Conservation (phyloP, 2,888 invertebrate genomes). For the Oscheius sp. region DNA sequence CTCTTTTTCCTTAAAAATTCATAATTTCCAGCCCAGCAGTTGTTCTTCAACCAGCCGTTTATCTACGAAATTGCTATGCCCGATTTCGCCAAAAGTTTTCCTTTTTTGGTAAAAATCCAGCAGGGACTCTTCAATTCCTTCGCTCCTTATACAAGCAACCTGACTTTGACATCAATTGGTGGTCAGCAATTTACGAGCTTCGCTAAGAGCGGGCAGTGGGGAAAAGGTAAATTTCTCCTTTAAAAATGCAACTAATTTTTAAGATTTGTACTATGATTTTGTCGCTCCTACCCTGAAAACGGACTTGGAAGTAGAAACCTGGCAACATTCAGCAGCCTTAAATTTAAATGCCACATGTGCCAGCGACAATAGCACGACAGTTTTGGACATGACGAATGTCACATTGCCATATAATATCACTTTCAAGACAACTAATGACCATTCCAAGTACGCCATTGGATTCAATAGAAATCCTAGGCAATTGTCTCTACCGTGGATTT, state of each 20-base stretch:
- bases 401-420: conserved; percentile 47
- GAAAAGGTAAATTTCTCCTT: conserved; percentile 76
- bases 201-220: conserved; percentile 85
- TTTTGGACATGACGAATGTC: conserved; percentile 43
- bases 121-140: conserved; percentile 33
- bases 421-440: conserved; percentile 79
- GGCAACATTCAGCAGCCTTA: conserved; percentile 81
- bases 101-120: conserved; percentile 75
- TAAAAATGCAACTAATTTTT: conserved; percentile 12
- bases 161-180: conserved; percentile 74
- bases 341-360: conserved; percentile 68
- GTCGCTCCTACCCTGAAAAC: conserved; percentile 83
- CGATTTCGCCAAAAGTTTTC: conserved; percentile 77
- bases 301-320: conserved; percentile 85
- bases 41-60: conserved; percentile 85
- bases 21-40: conserved; percentile 76
- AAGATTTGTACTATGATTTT: conserved; percentile 84
- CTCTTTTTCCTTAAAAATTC: neutral
- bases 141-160: conserved; percentile 80
- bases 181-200: conserved; percentile 83
- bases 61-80: conserved; percentile 81
- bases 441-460: conserved; percentile 87
- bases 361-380: conserved; percentile 62
- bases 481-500: conserved; percentile 80
- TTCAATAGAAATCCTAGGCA: conserved; percentile 48